Percentiles rank a stretch among this genome's conserved stretches.
Evolutionary conservation across 2,797 vertebrate genomes (phyloP).

Genomic region (Poecilia gillii): DNA sequence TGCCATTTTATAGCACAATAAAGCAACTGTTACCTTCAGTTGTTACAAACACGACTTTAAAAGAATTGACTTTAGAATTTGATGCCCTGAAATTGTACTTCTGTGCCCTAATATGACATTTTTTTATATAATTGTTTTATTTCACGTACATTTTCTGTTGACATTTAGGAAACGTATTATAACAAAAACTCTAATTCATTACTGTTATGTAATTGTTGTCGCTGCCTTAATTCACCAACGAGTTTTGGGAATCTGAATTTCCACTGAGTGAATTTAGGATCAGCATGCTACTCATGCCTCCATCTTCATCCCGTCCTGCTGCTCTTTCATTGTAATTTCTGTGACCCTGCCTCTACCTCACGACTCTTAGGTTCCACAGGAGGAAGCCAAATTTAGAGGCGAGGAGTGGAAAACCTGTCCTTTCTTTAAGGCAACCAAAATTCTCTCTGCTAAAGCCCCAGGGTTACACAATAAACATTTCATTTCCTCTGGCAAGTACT

Average conservation of each 20-base stretch:
- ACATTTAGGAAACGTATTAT: neutral
- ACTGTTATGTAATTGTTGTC: neutral
- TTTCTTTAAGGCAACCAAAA: constrained; percentile 71
- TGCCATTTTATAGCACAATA: too few relatives aligned
- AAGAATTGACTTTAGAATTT: too few relatives aligned
- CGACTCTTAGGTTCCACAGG: constrained; percentile 59
- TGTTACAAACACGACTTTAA: too few relatives aligned
- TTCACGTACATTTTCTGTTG: neutral
- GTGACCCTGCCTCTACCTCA: constrained; percentile 60
- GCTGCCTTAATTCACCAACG: neutral
- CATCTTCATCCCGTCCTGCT: constrained; percentile 18
- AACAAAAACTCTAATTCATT: neutral
- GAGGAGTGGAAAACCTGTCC: constrained; percentile 69
- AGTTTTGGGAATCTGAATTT: neutral
- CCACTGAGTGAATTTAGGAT: neutral
- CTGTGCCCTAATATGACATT: too few relatives aligned
- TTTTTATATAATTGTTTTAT: neutral
- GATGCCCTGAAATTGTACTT: too few relatives aligned
- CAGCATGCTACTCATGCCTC: neutral
- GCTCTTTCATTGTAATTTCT: constrained; percentile 33
- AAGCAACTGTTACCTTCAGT: too few relatives aligned
- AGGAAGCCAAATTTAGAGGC: constrained; percentile 65
- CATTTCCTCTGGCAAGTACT: constrained; percentile 82
- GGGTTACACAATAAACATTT: constrained; percentile 82
- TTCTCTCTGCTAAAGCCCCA: constrained; percentile 58